Base-by-base conservation (phyloP, 2,888 invertebrate genomes). In the Lasioglossum figueresi region DNA sequence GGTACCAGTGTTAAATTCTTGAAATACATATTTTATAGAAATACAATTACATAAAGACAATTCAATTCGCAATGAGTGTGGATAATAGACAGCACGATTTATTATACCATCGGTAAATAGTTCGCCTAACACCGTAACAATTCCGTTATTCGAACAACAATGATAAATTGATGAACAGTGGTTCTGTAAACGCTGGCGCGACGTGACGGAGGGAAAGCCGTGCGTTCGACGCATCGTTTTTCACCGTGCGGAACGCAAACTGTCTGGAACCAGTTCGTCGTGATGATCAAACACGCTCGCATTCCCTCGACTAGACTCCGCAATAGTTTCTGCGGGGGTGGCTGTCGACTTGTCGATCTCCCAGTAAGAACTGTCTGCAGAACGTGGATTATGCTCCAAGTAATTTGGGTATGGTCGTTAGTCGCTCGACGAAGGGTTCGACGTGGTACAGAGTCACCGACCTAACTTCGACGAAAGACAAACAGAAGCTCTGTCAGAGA, bases 381-480 rank as follows among this genome's bases (percentile, higher is more conserved):
- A 68, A 68, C 37, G 23, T 68, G 68, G 68, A 68, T 68, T 68
- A 68, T 68, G 37, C 34, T 68, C 37, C 37, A 40, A 68, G 68
- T 68, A 68, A 68, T 68, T 68, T 37, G n/a, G 37, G 23, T n/a
- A 37, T 68, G n/a, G 40, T 68, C 68, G 68, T 37, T 37, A 27
- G 75, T 52, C 40, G 40, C 27, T 56, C 75, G 40, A 27, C 27
- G 19, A 56, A 56, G 19, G 59, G n/a, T 75, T 59, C 52, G 56
- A 75, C 56, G 56, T 10, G 8, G 63, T 43, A 56, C 34, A 23
- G 19, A 66, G 66, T 10, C 66, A 34, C 19, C 19, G 66, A 34
- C 19, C 34, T 8, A 66, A 66, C 66, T 66, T 66, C 31, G 40
- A 5, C 4, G 63, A 45, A 68, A 3, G 75, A 66, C 43, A 76